Conservation (phyloP, 2,888 invertebrate genomes). For the Ophonus ardosiacus region DNA sequence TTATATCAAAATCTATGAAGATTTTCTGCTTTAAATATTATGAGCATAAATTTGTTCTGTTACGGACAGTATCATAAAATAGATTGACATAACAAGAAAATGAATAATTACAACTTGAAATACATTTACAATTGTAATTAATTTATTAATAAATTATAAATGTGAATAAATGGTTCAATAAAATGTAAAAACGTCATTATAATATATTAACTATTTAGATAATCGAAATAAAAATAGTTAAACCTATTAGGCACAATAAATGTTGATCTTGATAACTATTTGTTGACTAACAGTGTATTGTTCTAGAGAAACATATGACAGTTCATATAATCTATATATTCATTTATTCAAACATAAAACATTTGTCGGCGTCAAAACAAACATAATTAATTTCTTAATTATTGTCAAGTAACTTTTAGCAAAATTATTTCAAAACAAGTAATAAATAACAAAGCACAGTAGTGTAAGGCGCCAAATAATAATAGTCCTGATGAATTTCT, state of each 20-base stretch:
- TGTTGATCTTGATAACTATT: slow-evolving; percentile 17
- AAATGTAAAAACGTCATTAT: slow-evolving; percentile 24
- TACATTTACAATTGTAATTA: slow-evolving; percentile 38
- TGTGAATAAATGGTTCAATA: slow-evolving; percentile 19
- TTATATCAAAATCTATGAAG: not conserved
- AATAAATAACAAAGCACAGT: slow-evolving; percentile 10
- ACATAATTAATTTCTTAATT: slow-evolving; percentile 24
- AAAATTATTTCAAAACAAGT: slow-evolving; percentile 1
- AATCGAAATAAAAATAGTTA: slow-evolving; percentile 25
- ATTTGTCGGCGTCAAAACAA: slow-evolving; percentile 15
- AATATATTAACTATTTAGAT: slow-evolving; percentile 25
- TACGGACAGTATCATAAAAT: slow-evolving; percentile 10
- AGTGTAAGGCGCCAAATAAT: slow-evolving; percentile 6
- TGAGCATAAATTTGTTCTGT: not conserved
- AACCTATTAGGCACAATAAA: slow-evolving; percentile 10
- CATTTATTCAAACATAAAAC: slow-evolving; percentile 17
- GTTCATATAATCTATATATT: not conserved
- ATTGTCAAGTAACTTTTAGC: not conserved
- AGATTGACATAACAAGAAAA: slow-evolving; percentile 37
- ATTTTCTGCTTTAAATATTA: not conserved
- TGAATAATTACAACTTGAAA: slow-evolving; percentile 29
- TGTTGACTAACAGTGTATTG: slow-evolving; percentile 27
- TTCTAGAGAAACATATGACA: slow-evolving; percentile 15
- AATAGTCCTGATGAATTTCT: slow-evolving; percentile 36
- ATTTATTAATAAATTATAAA: slow-evolving; percentile 35